phyloP scores from a whole-genome alignment of 1,140 invertebrate genomes.

The Teleogryllus occipitalis region DNA sequence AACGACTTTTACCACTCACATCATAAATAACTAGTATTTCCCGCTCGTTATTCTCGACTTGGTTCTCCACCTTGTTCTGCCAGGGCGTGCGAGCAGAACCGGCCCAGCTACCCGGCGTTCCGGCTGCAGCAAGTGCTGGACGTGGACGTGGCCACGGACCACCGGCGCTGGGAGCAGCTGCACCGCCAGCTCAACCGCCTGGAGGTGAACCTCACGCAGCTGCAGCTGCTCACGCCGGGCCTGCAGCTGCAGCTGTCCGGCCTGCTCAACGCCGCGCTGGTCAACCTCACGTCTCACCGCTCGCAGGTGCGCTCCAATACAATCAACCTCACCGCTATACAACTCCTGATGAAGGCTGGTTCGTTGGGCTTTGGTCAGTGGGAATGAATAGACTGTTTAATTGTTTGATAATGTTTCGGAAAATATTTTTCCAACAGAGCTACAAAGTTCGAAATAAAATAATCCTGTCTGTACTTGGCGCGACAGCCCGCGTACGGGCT shows the following conservation, averaged over 20 bases:
- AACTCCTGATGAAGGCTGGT: too few relatives aligned
- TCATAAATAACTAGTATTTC: too few relatives aligned
- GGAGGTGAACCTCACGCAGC: conserved; percentile 36
- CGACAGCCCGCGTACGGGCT: too few relatives aligned
- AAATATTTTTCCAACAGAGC: too few relatives aligned
- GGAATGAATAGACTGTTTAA: too few relatives aligned
- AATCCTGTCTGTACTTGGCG: too few relatives aligned
- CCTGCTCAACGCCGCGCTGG: conserved; percentile 50
- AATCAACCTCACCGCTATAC: too few relatives aligned
- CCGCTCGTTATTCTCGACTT: too few relatives aligned
- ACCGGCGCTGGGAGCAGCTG: conserved; percentile 52
- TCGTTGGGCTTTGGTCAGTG: too few relatives aligned
- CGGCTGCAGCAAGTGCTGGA: conserved; percentile 55
- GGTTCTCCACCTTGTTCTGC: neutral
- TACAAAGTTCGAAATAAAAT: too few relatives aligned
- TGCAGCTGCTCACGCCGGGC: conserved; percentile 45
- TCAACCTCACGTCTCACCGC: conserved; percentile 60
- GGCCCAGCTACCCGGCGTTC: conserved; percentile 60
- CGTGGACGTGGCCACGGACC: conserved; percentile 48
- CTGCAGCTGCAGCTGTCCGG: conserved; percentile 51
- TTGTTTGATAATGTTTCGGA: too few relatives aligned
- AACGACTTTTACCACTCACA: too few relatives aligned
- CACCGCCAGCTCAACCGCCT: conserved; percentile 41
- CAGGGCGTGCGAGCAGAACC: conserved; percentile 60
- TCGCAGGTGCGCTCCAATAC: conserved; percentile 25